Conservation (phyloP, 2,113 vertebrate genomes). For the Synodontis membranacea region DNA sequence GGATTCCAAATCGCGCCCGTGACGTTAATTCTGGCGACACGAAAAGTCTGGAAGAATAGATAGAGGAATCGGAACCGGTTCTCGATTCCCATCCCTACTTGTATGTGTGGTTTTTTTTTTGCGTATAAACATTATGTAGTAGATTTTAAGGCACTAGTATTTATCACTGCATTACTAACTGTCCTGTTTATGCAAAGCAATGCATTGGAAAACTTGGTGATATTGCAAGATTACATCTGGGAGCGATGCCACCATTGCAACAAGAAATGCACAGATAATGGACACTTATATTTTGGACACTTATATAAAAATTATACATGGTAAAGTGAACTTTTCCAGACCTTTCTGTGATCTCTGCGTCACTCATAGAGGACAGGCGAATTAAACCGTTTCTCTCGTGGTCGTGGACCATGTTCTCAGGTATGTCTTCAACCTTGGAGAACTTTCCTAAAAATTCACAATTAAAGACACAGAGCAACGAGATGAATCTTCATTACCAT, state of each 20-base stretch:
- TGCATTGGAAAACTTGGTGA: background rate
- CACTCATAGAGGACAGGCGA: constrained; percentile 86
- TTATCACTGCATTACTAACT: background rate
- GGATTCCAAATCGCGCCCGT: no score
- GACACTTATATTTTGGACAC: no score
- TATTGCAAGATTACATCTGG: background rate
- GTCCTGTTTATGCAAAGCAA: background rate
- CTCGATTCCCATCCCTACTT: no score
- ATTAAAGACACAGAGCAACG: background rate
- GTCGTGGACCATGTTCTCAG: constrained; percentile 91
- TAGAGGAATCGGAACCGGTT: no score
- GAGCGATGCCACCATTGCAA: background rate
- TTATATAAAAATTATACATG: background rate
- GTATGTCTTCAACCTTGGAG: constrained; percentile 88
- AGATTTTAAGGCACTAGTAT: background rate
- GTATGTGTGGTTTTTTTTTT: no score
- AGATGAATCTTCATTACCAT: background rate
- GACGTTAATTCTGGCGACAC: no score
- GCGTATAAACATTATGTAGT: no score
- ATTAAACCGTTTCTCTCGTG: constrained; percentile 95
- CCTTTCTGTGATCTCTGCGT: constrained; percentile 84
- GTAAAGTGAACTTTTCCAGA: constrained; percentile 37
- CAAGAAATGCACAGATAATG: background rate
- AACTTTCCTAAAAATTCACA: constrained; percentile 78
- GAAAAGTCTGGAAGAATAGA: no score